These are phyloP conservation scores for Nothoprocta perdicaria DNA, from an alignment of 2,113 vertebrate species.

Conservation along the genomic window DNA sequence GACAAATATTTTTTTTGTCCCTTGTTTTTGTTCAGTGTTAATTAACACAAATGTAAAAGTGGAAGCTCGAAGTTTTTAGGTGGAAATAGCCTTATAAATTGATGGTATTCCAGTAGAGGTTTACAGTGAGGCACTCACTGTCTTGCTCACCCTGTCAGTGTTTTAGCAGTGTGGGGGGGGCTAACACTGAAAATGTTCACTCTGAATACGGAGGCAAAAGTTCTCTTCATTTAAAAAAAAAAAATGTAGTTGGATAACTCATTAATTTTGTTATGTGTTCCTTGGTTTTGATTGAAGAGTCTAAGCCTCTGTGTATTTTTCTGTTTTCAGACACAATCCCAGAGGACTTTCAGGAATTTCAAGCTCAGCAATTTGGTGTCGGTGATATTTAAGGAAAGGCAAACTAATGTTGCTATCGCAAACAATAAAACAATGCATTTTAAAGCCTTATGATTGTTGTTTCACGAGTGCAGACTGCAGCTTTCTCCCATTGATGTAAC, in stretches of 20 bases:
- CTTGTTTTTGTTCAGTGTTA: neutral
- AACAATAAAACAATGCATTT: slow-evolving; percentile 68
- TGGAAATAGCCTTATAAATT: neutral
- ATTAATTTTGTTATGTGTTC: neutral
- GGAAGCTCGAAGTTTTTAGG: neutral
- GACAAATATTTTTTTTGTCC: neutral
- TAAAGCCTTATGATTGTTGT: slow-evolving; percentile 66
- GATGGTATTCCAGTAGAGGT: neutral
- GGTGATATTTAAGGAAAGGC: slow-evolving; percentile 72
- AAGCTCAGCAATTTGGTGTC: slow-evolving; percentile 79
- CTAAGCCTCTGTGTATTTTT: neutral
- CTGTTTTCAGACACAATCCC: slow-evolving; percentile 91
- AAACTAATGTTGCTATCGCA: slow-evolving; percentile 53
- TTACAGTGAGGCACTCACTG: neutral
- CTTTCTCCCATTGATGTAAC: slow-evolving; percentile 61
- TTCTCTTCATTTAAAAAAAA: neutral
- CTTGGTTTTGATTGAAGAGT: neutral
- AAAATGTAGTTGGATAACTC: neutral
- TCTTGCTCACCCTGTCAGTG: neutral
- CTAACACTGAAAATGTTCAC: neutral
- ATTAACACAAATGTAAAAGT: neutral
- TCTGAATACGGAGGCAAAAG: neutral
- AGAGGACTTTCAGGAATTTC: slow-evolving; percentile 88
- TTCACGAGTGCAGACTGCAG: slow-evolving; percentile 12
- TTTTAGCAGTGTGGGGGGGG: neutral